Evolutionary conservation across 2,113 vertebrate species (phyloP).

Genomic region (Diadophis punctatus): DNA sequence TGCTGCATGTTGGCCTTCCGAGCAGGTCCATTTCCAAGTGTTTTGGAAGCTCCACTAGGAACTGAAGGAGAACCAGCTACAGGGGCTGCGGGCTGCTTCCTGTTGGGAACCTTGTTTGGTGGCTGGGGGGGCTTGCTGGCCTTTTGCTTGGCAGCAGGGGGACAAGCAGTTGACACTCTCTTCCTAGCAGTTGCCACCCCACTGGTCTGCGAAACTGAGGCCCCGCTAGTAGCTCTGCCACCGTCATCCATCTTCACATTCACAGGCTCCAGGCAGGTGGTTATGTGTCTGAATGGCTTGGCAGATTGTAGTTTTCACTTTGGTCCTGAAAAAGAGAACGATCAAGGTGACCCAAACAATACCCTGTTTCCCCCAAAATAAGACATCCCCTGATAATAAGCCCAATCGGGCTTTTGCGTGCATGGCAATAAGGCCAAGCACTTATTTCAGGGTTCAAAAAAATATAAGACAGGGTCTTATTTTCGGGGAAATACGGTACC

Average conservation of each 20-base stretch:
- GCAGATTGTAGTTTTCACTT: background rate
- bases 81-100: background rate
- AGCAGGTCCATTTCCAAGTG: background rate
- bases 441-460: too few species aligned
- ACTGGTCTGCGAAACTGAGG: background rate
- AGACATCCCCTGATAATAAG: too few species aligned
- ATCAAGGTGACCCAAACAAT: background rate
- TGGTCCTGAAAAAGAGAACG: background rate
- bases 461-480: too few species aligned
- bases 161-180: background rate
- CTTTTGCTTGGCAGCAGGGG: background rate
- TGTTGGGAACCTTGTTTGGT: background rate
- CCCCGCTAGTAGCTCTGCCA: background rate
- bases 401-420: too few species aligned
- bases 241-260: constrained; percentile 9
- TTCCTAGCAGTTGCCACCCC: background rate
- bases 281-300: background rate
- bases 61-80: background rate
- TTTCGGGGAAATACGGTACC: too few species aligned
- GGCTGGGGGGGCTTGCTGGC: background rate
- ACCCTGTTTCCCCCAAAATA: too few species aligned
- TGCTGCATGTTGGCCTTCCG: background rate
- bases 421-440: too few species aligned
- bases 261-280: background rate
- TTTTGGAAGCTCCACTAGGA: background rate